Evolutionary conservation across 1,140 invertebrate species (phyloP).

Genomic region (Ridgeia piscesae): DNA sequence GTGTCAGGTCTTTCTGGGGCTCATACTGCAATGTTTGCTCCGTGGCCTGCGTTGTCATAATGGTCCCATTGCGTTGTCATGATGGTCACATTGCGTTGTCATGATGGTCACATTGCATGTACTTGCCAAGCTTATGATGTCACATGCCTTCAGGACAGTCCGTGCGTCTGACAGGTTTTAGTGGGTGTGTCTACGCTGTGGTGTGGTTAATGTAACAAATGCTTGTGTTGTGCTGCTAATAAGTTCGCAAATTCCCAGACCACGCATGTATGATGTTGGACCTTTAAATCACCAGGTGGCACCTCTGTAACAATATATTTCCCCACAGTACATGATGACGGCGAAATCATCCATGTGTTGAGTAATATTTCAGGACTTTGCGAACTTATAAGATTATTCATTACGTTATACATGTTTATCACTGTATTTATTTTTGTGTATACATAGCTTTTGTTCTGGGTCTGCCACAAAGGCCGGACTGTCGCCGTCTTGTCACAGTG

Average conservation of each 20-base stretch:
- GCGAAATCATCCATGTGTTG: no score
- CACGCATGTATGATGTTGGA: no score
- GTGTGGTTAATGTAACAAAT: background rate
- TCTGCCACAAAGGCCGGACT: background rate
- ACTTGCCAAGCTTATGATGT: background rate
- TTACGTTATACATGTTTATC: background rate
- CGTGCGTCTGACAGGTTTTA: background rate
- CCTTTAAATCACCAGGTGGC: no score
- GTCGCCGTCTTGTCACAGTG: background rate
- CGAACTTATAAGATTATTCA: no score
- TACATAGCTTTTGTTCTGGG: background rate
- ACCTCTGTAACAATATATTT: no score
- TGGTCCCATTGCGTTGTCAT: background rate
- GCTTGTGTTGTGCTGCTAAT: no score
- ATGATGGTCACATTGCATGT: background rate
- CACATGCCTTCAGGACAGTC: background rate
- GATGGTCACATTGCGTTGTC: no score
- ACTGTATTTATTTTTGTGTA: conserved; percentile 6
- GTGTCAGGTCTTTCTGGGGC: background rate
- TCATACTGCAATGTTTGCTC: background rate
- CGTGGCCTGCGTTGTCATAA: background rate
- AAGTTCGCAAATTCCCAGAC: no score
- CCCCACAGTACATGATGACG: no score
- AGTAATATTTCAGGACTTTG: no score
- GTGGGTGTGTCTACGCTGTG: background rate